phyloP scores from a whole-genome alignment of 2,113 vertebrate species.

The Sander lucioperca region DNA sequence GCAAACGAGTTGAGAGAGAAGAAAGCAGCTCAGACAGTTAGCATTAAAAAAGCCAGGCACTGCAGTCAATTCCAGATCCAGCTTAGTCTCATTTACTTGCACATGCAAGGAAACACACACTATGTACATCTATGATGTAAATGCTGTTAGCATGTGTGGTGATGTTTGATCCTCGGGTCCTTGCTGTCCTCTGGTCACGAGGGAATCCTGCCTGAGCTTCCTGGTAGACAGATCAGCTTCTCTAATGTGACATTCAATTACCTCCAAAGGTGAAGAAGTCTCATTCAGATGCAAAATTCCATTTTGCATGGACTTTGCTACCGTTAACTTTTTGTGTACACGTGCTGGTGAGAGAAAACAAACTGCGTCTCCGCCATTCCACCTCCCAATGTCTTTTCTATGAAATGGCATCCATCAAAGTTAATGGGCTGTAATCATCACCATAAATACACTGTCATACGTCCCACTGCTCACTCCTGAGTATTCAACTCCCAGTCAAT shows the following conservation, averaged over 20 bases:
- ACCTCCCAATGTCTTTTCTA: constrained; percentile 61
- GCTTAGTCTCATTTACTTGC: constrained; percentile 44
- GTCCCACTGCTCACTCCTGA: constrained; percentile 68
- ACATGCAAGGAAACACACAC: constrained; percentile 15
- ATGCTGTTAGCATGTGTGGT: constrained; percentile 8
- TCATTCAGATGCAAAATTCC: constrained; percentile 46
- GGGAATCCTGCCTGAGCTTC: constrained; percentile 25
- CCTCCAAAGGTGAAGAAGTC: constrained; percentile 61
- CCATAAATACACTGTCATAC: constrained; percentile 76
- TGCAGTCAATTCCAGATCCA: constrained; percentile 60
- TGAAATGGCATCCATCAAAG: constrained; percentile 79
- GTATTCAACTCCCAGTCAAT: constrained; percentile 79
- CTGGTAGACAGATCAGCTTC: constrained; percentile 8
- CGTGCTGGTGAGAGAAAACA: constrained; percentile 64
- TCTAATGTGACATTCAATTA: constrained; percentile 67
- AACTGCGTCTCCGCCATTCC: constrained; percentile 35
- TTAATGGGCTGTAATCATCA: constrained; percentile 82
- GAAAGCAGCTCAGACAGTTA: constrained; percentile 49
- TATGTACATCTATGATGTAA: constrained; percentile 38
- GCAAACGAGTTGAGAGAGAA: constrained; percentile 31
- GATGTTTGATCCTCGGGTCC: constrained; percentile 25
- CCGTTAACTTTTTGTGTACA: constrained; percentile 42
- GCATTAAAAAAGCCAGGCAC: constrained; percentile 58
- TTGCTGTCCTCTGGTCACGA: constrained; percentile 43
- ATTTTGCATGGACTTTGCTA: constrained; percentile 50